Conservation (phyloP, 2,113 vertebrate species). For the Siniperca chuatsi region DNA sequence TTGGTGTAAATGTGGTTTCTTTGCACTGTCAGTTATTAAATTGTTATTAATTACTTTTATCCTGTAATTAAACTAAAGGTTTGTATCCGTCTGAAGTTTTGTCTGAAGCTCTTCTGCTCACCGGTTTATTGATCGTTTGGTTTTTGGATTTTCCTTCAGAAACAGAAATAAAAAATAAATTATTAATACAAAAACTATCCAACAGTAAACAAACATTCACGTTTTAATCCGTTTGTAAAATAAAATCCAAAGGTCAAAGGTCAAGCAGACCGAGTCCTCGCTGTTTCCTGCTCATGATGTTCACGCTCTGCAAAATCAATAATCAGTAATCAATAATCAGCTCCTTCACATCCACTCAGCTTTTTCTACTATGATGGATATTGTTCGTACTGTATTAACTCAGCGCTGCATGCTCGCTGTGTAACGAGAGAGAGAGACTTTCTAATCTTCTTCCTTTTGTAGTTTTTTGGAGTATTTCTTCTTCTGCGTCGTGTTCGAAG, state of each 20-base stretch:
- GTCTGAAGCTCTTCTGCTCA: background rate
- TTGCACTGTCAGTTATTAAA: too few species aligned
- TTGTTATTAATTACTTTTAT: background rate
- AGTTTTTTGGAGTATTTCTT: slow-evolving; percentile 52
- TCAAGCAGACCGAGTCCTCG: background rate
- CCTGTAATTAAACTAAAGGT: background rate
- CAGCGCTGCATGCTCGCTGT: slow-evolving; percentile 74
- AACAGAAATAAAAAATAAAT: slow-evolving; percentile 1
- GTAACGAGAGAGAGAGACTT: slow-evolving; percentile 28
- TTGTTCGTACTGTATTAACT: slow-evolving; percentile 58
- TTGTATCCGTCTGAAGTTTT: background rate
- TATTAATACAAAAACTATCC: background rate
- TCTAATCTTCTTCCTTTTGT: slow-evolving; percentile 56
- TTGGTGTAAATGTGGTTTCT: too few species aligned
- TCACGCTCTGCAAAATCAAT: slow-evolving; percentile 31
- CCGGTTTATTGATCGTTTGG: background rate
- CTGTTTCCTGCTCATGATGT: slow-evolving; percentile 8
- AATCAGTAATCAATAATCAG: slow-evolving; percentile 41
- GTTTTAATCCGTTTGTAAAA: background rate
- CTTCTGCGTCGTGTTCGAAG: slow-evolving; percentile 67
- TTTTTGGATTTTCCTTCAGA: background rate
- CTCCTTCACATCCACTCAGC: slow-evolving; percentile 41
- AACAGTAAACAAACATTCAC: background rate
- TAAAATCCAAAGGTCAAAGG: background rate
- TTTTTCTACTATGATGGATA: slow-evolving; percentile 65